These are phyloP conservation scores for Suncus etruscus DNA, from an alignment of 2,113 vertebrate species.

Conservation along the genomic window DNA sequence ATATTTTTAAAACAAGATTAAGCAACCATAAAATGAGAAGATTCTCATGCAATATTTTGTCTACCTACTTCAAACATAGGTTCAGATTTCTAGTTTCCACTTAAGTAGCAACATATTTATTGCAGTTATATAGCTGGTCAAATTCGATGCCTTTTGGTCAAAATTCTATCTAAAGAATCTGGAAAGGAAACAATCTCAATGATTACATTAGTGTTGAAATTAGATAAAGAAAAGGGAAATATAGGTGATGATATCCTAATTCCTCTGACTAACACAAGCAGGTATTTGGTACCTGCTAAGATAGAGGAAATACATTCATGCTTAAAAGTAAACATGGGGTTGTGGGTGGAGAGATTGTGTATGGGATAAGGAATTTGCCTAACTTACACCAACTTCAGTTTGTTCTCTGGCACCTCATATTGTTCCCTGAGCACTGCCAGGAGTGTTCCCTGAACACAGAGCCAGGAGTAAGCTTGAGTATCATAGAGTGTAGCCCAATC, in stretches of 20 bases:
- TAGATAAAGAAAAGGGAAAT: conserved; percentile 1
- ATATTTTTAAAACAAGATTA: not conserved
- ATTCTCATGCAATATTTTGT: conserved; percentile 1
- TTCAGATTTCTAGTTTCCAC: conserved; percentile 9
- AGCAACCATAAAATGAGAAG: conserved; percentile 25
- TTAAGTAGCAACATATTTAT: conserved; percentile 13
- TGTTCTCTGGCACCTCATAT: too few species aligned
- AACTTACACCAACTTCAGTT: too few species aligned
- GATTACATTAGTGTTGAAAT: not conserved
- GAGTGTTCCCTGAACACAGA: too few species aligned
- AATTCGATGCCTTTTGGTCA: not conserved
- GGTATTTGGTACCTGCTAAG: not conserved
- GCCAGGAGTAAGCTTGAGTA: too few species aligned
- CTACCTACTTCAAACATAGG: not conserved
- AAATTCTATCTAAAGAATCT: conserved; percentile 28
- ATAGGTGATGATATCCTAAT: not conserved
- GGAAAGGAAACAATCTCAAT: conserved; percentile 31
- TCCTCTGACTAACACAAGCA: conserved; percentile 3
- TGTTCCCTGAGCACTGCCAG: too few species aligned
- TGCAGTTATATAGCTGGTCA: not conserved
- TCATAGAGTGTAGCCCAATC: too few species aligned
- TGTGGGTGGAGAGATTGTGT: too few species aligned
- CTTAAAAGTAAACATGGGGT: conserved; percentile 30
- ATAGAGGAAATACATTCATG: not conserved
- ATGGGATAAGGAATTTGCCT: too few species aligned